These are phyloP conservation scores for Xestia rhomboidea DNA, from an alignment of 2,888 invertebrate genomes.

Conservation along the genomic window DNA sequence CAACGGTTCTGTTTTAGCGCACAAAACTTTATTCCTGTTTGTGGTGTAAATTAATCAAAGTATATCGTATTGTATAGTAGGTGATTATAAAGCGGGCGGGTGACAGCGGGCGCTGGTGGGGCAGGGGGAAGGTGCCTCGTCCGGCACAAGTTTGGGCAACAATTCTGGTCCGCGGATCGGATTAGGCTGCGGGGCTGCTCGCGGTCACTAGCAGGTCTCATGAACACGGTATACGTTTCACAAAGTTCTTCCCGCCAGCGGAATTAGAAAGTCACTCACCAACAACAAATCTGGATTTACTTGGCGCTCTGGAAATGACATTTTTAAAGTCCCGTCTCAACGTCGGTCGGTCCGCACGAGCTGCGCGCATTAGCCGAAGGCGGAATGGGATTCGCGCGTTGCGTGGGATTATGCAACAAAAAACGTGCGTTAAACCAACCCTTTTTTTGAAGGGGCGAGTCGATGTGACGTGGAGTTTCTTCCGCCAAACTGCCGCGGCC, in stretches of 20 bases:
- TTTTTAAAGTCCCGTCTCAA: constrained; percentile 83
- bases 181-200: constrained; percentile 83
- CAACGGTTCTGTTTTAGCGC: constrained; percentile 86
- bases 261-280: constrained; percentile 89
- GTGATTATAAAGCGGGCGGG: constrained; percentile 83
- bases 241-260: constrained; percentile 84
- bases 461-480: constrained; percentile 86
- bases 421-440: constrained; percentile 84
- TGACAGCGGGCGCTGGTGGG: constrained; percentile 68
- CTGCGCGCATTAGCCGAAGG: constrained; percentile 77
- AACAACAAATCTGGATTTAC: constrained; percentile 89
- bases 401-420: constrained; percentile 86
- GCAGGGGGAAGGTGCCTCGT: constrained; percentile 54
- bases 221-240: constrained; percentile 89
- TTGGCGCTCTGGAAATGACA: constrained; percentile 85
- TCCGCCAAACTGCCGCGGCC: constrained; percentile 80
- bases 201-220: constrained; percentile 87
- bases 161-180: constrained; percentile 84
- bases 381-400: constrained; percentile 76
- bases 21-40: constrained; percentile 84
- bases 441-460: constrained; percentile 81
- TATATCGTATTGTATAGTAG: constrained; percentile 81
- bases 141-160: constrained; percentile 85
- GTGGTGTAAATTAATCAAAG: constrained; percentile 89
- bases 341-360: constrained; percentile 75